Conservation (phyloP, 2,888 invertebrate genomes). For the Sepioteuthis lessoniana region DNA sequence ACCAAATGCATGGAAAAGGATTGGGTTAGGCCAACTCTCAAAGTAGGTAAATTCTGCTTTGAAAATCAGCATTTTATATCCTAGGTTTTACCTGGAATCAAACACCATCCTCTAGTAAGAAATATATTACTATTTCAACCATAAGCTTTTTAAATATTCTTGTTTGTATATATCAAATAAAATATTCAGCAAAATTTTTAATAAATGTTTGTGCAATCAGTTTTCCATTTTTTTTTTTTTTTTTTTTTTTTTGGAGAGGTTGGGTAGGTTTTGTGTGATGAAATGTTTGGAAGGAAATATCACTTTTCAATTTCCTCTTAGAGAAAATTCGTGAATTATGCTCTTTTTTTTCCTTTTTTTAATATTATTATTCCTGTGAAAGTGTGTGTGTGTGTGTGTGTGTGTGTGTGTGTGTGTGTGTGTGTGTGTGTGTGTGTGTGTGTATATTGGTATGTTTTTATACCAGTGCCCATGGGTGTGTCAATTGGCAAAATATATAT, state of each 20-base stretch:
- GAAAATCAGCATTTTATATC: background rate
- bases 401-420: no score
- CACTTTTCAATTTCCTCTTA: background rate
- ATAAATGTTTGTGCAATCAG: constrained; percentile 10
- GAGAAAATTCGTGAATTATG: background rate
- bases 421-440: background rate
- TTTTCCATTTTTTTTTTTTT: background rate
- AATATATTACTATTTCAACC: no score
- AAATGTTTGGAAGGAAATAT: background rate
- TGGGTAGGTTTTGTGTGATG: no score
- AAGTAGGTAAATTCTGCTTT: background rate
- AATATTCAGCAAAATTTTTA: background rate
- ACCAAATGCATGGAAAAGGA: background rate
- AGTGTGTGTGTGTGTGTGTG: background rate
- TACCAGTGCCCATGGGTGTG: background rate
- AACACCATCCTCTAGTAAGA: background rate
- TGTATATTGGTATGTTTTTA: no score
- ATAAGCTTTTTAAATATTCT: background rate
- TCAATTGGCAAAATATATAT: background rate
- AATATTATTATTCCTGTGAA: background rate
- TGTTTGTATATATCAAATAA: background rate
- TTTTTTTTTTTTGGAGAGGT: no score
- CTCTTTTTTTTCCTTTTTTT: background rate
- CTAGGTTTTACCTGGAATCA: background rate
- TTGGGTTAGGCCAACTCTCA: background rate